Percentiles rank a stretch among this genome's conserved stretches.
Conservation (phyloP, 2,888 invertebrate genomes). For the Cataglyphis albicans region DNA sequence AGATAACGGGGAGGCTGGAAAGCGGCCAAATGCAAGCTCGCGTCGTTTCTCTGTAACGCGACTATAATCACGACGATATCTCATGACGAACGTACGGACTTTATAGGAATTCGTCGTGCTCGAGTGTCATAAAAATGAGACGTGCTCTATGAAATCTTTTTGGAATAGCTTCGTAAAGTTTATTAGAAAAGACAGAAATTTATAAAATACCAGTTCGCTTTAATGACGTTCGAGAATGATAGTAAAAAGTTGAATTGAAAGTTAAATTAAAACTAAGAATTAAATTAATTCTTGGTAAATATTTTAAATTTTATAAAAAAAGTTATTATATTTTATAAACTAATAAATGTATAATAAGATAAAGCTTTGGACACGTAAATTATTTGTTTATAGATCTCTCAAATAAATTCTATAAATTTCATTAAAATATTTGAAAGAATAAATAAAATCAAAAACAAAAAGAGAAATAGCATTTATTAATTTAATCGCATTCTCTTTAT, state of each 20-base stretch:
- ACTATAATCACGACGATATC: conserved; percentile 22
- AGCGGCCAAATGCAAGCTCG: conserved; percentile 56
- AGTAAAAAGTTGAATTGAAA: not conserved
- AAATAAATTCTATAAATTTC: not conserved
- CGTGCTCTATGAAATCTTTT: not conserved
- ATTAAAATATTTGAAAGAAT: not conserved
- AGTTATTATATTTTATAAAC: not conserved
- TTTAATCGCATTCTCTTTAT: not conserved
- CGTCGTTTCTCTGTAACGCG: not conserved
- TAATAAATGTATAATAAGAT: not conserved
- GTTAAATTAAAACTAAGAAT: not conserved
- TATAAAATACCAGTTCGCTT: not conserved
- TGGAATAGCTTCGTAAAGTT: not conserved
- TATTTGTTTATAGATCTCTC: not conserved
- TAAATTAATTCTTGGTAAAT: not conserved
- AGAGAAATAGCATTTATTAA: not conserved
- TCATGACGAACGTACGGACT: not conserved
- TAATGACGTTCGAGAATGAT: not conserved
- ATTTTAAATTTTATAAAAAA: not conserved
- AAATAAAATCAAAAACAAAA: not conserved
- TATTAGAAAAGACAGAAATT: not conserved
- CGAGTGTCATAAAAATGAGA: conserved; percentile 2
- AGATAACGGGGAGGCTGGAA: conserved; percentile 72
- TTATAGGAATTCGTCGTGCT: conserved; percentile 17
- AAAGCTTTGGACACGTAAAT: not conserved